Conservation (phyloP, 2,113 vertebrate species). For the Podilymbus podiceps region DNA sequence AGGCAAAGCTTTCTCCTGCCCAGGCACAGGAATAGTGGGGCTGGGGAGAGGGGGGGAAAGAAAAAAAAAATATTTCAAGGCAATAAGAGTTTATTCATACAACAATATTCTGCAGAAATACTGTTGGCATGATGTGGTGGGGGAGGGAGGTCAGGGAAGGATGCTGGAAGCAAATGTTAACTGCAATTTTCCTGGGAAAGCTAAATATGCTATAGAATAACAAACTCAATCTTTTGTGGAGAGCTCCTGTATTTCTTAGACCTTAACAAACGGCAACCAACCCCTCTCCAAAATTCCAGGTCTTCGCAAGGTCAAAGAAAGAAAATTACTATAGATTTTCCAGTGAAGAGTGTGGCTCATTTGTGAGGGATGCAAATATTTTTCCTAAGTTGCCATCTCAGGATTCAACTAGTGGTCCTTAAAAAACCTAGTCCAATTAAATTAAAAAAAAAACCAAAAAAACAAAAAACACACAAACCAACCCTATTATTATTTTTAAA, state of each 20-base stretch:
- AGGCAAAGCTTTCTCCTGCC: neutral
- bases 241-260: neutral
- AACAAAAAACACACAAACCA: no score
- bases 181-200: neutral
- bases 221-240: neutral
- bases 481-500: neutral
- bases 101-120: neutral
- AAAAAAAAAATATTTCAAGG: no score
- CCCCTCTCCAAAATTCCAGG: neutral
- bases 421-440: neutral
- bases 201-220: neutral
- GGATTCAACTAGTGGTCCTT: neutral
- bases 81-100: neutral
- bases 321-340: neutral
- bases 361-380: neutral
- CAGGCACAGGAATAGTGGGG: fast-evolving
- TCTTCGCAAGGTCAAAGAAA: neutral
- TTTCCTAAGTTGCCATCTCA: neutral
- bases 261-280: neutral
- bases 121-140: fast-evolving
- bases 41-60: no score
- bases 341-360: fast-evolving
- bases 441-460: no score
- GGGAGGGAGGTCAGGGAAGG: neutral
- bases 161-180: fast-evolving